Evolutionary conservation across 2,888 invertebrate species (phyloP), one percentile per base, ranked within the genome.

Genomic region (Cancer borealis): DNA sequence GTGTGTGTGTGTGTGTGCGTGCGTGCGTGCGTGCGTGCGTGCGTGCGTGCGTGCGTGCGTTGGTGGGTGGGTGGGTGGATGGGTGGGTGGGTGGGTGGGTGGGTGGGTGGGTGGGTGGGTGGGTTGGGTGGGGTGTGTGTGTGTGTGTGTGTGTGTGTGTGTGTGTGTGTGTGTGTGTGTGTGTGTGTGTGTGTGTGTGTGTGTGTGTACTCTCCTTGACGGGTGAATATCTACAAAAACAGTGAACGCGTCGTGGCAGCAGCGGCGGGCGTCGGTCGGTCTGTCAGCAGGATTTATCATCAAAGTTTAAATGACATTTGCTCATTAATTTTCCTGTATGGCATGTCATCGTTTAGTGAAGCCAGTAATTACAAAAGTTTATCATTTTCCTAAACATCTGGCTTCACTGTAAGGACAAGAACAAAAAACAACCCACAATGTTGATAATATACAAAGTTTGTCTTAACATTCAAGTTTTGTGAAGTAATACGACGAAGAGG

Each of bases 251-350:
- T 30, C 6, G 79, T 8, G 79, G 30, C 79, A 79, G 79, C 30
- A 79, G 79, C 30, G 21, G 30, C 14, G n/a, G 79, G 79, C 79
- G 79, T 79, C 30, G 26, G 30, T 10, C 14, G 79, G 79, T 79
- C 30, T 79, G 79, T 79, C 30, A 3, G 30, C 79, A 30, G 30
- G 79, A 79, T 79, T 79, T 79, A 79, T 79, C 79, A 79, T 79
- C 79, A 79, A 79, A 79, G 79, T 79, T 79, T 79, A 79, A 79
- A 79, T 79, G 79, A 79, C 79, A 79, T 79, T 30, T 79, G 79
- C 79, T 30, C 79, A 79, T 79, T 79, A 79, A 79, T 79, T 79
- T 79, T 30, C 30, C 79, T 79, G 30, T 30, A 21, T 10, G 66
- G 14, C 79, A 66, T n/a, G 79, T 30, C 79, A 10, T 21, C 79